Evolutionary conservation across 2,888 invertebrate genomes (phyloP).

Genomic region (Tetrapedia diversipes): DNA sequence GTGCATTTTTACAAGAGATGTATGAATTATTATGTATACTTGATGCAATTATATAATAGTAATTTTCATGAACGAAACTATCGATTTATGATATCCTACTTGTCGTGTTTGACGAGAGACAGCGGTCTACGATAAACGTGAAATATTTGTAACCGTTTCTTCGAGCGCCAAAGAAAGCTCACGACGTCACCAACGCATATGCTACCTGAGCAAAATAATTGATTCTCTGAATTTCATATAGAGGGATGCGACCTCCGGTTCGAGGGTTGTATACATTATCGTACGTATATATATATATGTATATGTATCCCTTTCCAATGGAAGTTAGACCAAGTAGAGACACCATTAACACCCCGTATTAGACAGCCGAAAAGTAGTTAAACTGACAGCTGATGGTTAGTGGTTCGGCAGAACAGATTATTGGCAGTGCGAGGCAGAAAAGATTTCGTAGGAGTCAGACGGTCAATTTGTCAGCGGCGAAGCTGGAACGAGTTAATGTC

Average conservation of each 20-base stretch:
- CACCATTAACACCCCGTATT: slow-evolving; percentile 72
- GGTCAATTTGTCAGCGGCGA: slow-evolving; percentile 57
- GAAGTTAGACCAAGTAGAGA: slow-evolving; percentile 66
- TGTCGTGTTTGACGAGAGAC: not conserved
- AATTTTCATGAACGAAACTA: too few species aligned
- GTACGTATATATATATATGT: too few species aligned
- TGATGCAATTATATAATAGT: too few species aligned
- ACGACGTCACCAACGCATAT: slow-evolving; percentile 68
- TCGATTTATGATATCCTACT: too few species aligned
- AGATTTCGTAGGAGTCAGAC: slow-evolving; percentile 63
- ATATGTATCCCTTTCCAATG: slow-evolving; percentile 45
- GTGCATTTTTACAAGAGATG: too few species aligned
- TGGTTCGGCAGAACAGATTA: slow-evolving; percentile 78
- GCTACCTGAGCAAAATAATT: slow-evolving; percentile 38
- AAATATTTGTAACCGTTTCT: not conserved
- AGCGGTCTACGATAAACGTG: not conserved
- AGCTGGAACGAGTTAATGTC: slow-evolving; percentile 35
- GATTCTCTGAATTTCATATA: slow-evolving; percentile 31
- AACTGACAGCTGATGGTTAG: slow-evolving; percentile 76
- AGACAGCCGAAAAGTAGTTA: slow-evolving; percentile 66
- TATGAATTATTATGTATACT: too few species aligned
- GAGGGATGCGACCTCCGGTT: slow-evolving; percentile 64
- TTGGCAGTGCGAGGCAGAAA: slow-evolving; percentile 80
- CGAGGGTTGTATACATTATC: too few species aligned
- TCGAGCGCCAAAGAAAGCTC: slow-evolving; percentile 42